Evolutionary conservation across 2,888 invertebrate species (phyloP).

Genomic region (Drosophila villosipedis): DNA sequence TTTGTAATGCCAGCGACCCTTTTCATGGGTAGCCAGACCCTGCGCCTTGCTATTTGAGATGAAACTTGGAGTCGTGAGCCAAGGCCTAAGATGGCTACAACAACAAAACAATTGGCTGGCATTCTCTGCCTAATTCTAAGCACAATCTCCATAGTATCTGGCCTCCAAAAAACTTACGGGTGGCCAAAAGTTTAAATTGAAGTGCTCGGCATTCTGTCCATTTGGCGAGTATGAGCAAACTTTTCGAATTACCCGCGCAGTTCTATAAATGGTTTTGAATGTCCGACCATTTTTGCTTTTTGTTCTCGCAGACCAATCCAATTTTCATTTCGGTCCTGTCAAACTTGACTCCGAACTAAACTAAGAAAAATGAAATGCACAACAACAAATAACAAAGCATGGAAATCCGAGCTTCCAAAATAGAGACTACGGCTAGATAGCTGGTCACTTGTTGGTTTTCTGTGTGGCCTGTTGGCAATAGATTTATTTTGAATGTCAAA

Average conservation of each 20-base stretch:
- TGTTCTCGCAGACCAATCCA: conserved; percentile 50
- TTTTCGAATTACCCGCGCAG: conserved; percentile 55
- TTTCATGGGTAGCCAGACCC: conserved; percentile 8
- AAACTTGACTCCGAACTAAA: conserved; percentile 39
- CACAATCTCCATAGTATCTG: conserved; percentile 40
- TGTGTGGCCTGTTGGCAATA: conserved; percentile 20
- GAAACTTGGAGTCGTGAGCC: conserved; percentile 26
- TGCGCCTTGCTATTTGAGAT: conserved; percentile 12
- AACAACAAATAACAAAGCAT: conserved; percentile 36
- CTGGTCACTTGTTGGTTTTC: conserved; percentile 25
- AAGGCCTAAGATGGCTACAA: conserved; percentile 9
- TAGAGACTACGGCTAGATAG: conserved; percentile 8
- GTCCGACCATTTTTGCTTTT: conserved; percentile 52
- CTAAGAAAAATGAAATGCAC: conserved; percentile 42
- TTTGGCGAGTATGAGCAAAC: conserved; percentile 35
- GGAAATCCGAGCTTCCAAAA: conserved; percentile 18
- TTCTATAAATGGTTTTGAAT: conserved; percentile 67
- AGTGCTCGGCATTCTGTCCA: conserved; percentile 46
- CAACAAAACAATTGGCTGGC: conserved; percentile 27
- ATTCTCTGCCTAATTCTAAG: conserved; percentile 50
- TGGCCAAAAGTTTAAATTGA: conserved; percentile 71
- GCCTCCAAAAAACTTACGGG: conserved; percentile 17
- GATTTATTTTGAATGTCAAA: neutral
- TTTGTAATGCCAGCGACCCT: conserved; percentile 25
- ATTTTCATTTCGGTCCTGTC: conserved; percentile 61